A percentile compares a stretch with the other conserved stretches of the same genome.
phyloP scores from a whole-genome alignment of 2,113 vertebrate genomes.

The Mirza zaza region DNA sequence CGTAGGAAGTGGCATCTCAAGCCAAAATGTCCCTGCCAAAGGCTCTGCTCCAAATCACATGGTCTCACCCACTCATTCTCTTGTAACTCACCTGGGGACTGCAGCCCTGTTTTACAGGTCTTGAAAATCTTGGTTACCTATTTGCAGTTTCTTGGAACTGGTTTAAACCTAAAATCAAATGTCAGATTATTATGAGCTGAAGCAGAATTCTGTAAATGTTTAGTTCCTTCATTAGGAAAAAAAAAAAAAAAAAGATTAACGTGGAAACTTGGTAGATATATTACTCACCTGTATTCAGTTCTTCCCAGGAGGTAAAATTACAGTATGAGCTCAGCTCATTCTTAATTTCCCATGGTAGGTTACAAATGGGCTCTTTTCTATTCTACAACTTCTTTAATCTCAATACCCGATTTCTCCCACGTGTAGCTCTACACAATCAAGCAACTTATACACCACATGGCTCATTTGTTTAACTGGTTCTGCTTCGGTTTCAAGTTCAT shows the following conservation, averaged over 20 bases:
- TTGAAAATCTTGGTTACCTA: slow-evolving; percentile 1
- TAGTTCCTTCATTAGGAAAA: slow-evolving; percentile 7
- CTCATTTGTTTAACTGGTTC: slow-evolving; percentile 71
- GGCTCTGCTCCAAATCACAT: not conserved
- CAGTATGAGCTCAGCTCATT: slow-evolving; percentile 64
- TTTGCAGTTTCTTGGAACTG: slow-evolving; percentile 46
- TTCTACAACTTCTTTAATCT: slow-evolving; percentile 70
- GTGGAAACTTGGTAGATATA: slow-evolving; percentile 61
- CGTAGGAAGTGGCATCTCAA: not conserved
- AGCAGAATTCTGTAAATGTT: slow-evolving; percentile 51
- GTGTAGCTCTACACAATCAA: slow-evolving; percentile 32
- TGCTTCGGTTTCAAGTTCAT: slow-evolving; percentile 60
- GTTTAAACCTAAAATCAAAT: slow-evolving; percentile 50
- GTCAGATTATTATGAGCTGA: slow-evolving; percentile 61
- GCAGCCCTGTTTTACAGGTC: slow-evolving; percentile 23
- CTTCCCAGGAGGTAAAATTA: slow-evolving; percentile 72
- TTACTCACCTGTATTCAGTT: slow-evolving; percentile 69
- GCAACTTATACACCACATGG: slow-evolving; percentile 17
- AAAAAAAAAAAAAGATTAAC: not conserved
- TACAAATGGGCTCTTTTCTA: slow-evolving; percentile 67
- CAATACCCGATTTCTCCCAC: slow-evolving; percentile 69
- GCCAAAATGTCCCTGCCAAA: not conserved
- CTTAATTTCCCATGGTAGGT: slow-evolving; percentile 70
- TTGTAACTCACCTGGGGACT: not conserved
- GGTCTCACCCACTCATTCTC: not conserved